phyloP scores from a whole-genome alignment of 2,888 invertebrate genomes.

The Polydrusus pterygomalis region DNA sequence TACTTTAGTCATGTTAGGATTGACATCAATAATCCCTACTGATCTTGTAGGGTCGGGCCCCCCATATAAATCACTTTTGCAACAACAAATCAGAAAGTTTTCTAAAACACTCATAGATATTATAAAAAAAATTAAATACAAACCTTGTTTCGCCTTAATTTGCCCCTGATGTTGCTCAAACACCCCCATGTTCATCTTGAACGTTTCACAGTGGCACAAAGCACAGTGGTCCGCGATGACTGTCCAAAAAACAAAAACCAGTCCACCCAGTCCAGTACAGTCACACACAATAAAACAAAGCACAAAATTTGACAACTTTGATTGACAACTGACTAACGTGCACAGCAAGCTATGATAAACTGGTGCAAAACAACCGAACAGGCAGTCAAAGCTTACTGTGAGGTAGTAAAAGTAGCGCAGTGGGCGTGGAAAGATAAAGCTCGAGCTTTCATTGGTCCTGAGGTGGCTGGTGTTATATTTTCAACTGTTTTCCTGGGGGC shows the following conservation, averaged over 20 bases:
- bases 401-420: conserved; percentile 53
- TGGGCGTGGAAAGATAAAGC: conserved; percentile 35
- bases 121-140: background rate
- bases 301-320: conserved; percentile 34
- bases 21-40: too few species aligned
- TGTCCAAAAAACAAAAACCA: conserved; percentile 7
- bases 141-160: conserved; percentile 36
- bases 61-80: too few species aligned
- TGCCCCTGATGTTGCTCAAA: conserved; percentile 35
- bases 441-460: conserved; percentile 33
- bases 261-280: conserved; percentile 2
- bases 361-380: conserved; percentile 54
- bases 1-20: too few species aligned
- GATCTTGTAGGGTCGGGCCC: too few species aligned
- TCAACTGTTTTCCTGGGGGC: conserved; percentile 41
- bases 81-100: too few species aligned
- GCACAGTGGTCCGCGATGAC: conserved; percentile 1
- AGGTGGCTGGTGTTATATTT: conserved; percentile 30
- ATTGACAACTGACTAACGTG: conserved; percentile 40
- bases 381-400: conserved; percentile 43
- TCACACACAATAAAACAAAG: conserved; percentile 12
- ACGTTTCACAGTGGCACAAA: background rate
- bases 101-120: too few species aligned
- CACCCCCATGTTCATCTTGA: conserved; percentile 35
- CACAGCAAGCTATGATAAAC: conserved; percentile 51